Evolutionary conservation across 2,113 vertebrate species (phyloP), one percentile per base, ranked within the genome.

Genomic region (Sylvia atricapilla): DNA sequence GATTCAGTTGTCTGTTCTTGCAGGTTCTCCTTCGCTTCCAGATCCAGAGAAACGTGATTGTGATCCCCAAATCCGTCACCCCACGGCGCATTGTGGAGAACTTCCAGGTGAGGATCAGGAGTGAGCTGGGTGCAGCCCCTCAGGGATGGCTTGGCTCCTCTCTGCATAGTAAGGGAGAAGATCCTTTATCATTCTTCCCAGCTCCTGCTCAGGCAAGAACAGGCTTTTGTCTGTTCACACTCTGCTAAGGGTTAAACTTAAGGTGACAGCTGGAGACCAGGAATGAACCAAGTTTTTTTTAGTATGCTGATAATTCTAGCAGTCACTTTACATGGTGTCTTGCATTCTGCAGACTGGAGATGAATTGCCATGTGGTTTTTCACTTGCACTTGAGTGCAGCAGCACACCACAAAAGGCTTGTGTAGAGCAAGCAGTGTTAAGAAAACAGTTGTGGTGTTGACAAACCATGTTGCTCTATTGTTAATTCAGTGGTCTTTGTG

Each of bases 21-120:
- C 94, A 99, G 99, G 98, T 99, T 77, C 98, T 99, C 89, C 98
- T 99, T 97, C 98, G 98, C n/a, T 98, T 99, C 96, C 98, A 98
- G 6, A 89, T 99, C 55, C 99, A 99, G 95, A 99, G 99, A 87
- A 99, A 99, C 6, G 83, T 99, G 91, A 91, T 99, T 11, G 99
- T 97, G 88, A 99, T 99, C 94, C 99, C 99, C 30, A 99, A 99
- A 91, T 99, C 99, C 0, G 95, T 99, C 94, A 99, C 98, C 2
- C 98, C 98, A 0, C 88, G 96, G 30, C 98, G 99, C 75, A 99
- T 99, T 81, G 97, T 95, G 64, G 98, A 99, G 97, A 99, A 99
- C 91, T 98, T 98, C 74, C 90, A 99, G 98, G 99, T 99, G 89
- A 74, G 18, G 10, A 9, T 24, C 2, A 23, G 4, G 5, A 58